These are phyloP conservation scores for Pseudomugil gertrudae DNA, from an alignment of 2,797 vertebrate genomes.

Conservation along the genomic window DNA sequence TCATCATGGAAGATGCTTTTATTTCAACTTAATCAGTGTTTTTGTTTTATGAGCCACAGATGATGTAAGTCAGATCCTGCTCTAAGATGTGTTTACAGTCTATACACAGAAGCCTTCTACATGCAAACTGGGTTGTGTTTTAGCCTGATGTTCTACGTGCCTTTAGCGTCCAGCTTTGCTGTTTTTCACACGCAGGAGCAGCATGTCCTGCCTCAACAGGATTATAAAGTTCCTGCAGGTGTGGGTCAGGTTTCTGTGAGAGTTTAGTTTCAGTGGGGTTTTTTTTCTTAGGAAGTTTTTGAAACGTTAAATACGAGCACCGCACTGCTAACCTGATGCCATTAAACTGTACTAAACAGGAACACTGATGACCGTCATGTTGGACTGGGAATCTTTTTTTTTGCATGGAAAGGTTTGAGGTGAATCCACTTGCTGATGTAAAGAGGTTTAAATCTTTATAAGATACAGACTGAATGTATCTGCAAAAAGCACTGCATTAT, in stretches of 20 bases:
- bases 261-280: neutral
- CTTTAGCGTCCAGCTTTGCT: constrained; percentile 41
- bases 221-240: neutral
- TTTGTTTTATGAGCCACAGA: constrained; percentile 1
- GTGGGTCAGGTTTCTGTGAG: neutral
- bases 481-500: constrained; percentile 27
- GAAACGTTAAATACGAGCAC: neutral
- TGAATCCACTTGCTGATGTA: neutral
- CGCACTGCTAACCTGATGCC: constrained; percentile 13
- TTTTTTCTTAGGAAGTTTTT: no score
- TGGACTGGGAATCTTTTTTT: neutral
- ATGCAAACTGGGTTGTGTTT: neutral
- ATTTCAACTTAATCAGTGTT: neutral
- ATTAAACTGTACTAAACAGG: constrained; percentile 8
- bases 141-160: constrained; percentile 12
- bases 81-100: neutral
- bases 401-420: neutral
- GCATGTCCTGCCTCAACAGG: constrained; percentile 1
- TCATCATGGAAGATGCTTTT: neutral
- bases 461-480: constrained; percentile 48
- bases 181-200: neutral
- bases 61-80: constrained; percentile 43
- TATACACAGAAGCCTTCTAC: constrained; percentile 8
- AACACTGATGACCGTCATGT: neutral
- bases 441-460: constrained; percentile 18